phyloP scores from a whole-genome alignment of 2,888 invertebrate species.

The Nezara viridula region DNA sequence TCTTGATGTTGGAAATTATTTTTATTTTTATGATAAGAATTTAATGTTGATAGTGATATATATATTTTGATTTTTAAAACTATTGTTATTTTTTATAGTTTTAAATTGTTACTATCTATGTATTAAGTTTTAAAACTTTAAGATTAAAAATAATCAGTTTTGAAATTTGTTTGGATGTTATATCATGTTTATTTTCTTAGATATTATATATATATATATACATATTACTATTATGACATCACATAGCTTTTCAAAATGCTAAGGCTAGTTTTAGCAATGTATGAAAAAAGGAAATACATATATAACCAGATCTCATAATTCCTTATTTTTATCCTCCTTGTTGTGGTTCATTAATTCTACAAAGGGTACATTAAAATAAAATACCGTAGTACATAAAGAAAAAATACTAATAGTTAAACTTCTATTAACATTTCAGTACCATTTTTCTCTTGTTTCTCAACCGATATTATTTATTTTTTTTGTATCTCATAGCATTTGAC shows the following conservation, averaged over 20 bases:
- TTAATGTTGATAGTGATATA: conserved; percentile 11
- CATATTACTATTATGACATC: conserved; percentile 15
- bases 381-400: no score
- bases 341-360: no score
- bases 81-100: conserved; percentile 45
- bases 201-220: background rate
- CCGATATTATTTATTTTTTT: no score
- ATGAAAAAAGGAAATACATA: conserved; percentile 11
- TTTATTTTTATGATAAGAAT: background rate
- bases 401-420: no score
- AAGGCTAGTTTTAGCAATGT: conserved; percentile 18
- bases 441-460: no score
- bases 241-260: conserved; percentile 34
- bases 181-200: conserved; percentile 32
- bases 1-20: background rate
- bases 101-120: conserved; percentile 28
- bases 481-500: no score
- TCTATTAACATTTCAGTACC: no score
- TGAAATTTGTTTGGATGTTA: background rate
- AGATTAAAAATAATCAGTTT: conserved; percentile 16
- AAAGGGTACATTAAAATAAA: no score
- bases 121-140: conserved; percentile 23
- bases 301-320: conserved; percentile 49
- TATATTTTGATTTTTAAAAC: conserved; percentile 27
- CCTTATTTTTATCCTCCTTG: background rate